Conservation (phyloP, 2,797 vertebrate species). For the Girardinus metallicus region DNA sequence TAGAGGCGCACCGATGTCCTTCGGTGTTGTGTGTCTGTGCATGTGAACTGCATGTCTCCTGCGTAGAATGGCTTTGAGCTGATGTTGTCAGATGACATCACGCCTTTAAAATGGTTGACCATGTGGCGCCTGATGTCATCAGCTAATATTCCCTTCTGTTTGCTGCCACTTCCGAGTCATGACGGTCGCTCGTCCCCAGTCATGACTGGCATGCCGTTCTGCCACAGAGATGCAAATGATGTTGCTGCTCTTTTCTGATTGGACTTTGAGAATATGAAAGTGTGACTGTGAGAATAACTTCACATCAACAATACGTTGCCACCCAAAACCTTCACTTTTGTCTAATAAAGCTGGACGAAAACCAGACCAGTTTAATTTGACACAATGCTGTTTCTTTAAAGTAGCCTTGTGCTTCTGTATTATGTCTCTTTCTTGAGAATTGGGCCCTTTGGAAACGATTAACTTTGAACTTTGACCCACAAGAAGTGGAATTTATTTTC, state of each 20-base stretch:
- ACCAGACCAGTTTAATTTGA: background rate
- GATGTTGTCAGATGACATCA: constrained; percentile 19
- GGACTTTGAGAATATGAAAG: constrained; percentile 29
- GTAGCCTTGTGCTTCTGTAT: background rate
- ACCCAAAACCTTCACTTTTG: constrained; percentile 7
- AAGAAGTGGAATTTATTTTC: background rate
- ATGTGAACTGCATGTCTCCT: constrained; percentile 28
- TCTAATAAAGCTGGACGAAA: background rate
- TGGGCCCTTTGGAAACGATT: background rate
- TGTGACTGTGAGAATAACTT: constrained; percentile 53
- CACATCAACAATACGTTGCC: constrained; percentile 68
- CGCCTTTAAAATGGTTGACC: constrained; percentile 23
- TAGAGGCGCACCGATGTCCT: background rate
- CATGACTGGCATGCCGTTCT: constrained; percentile 45
- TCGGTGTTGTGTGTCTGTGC: background rate
- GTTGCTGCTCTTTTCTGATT: constrained; percentile 15
- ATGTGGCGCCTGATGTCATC: constrained; percentile 72
- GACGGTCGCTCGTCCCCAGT: constrained; percentile 42
- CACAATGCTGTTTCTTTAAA: background rate
- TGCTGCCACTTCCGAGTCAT: constrained; percentile 36
- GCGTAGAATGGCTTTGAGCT: constrained; percentile 56
- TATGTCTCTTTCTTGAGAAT: background rate
- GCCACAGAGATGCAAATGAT: constrained; percentile 39
- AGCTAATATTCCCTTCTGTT: constrained; percentile 19
- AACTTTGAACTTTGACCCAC: background rate